A percentile compares a stretch with the other conserved stretches of the same genome.
These are phyloP conservation scores for Malurus leucopterus DNA, from an alignment of 2,797 vertebrate species.

Conservation along the genomic window DNA sequence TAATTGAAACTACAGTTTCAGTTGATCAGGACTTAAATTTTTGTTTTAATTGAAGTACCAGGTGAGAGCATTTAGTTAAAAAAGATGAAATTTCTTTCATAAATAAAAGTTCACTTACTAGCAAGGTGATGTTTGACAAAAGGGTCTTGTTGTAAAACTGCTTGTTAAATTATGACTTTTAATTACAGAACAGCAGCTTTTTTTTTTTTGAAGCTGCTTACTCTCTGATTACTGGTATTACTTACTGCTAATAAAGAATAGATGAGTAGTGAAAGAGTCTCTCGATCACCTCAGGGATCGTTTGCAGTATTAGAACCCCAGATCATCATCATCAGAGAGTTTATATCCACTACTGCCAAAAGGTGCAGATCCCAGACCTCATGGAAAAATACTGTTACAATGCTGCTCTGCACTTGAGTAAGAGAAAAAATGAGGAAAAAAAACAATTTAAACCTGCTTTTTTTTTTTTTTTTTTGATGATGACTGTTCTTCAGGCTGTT, in stretches of 20 bases:
- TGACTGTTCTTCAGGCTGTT: background rate
- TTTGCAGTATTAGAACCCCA: background rate
- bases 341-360: background rate
- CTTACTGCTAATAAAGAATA: background rate
- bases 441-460: fast-evolving
- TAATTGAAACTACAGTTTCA: background rate
- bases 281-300: background rate
- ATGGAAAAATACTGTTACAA: background rate
- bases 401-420: background rate
- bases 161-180: background rate
- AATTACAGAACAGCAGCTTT: background rate
- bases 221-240: background rate
- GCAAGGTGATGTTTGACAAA: background rate
- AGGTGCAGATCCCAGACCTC: background rate
- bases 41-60: background rate
- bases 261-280: background rate
- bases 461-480: background rate
- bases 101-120: background rate
- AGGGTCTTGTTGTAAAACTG: background rate
- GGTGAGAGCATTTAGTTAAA: background rate
- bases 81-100: background rate
- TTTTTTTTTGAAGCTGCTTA: background rate
- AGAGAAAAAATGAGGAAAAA: background rate
- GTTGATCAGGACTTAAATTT: background rate
- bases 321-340: background rate